phyloP scores from a whole-genome alignment of 2,113 vertebrate genomes.

The Prionailurus viverrinus region DNA sequence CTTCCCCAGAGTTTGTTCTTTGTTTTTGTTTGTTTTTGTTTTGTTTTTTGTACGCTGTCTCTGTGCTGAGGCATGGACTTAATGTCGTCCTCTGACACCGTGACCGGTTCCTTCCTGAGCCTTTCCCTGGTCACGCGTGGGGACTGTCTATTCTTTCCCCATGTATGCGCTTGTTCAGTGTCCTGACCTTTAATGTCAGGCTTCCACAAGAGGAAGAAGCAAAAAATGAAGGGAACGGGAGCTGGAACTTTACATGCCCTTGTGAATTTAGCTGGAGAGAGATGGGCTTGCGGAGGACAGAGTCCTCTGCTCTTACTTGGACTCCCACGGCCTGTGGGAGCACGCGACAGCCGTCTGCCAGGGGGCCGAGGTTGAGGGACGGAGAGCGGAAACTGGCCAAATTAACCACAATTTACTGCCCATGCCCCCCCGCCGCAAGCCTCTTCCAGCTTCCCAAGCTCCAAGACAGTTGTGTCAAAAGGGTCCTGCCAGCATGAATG shows the following conservation, averaged over 20 bases:
- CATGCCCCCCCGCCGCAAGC: no score
- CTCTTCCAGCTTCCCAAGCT: background rate
- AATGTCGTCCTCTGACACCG: background rate
- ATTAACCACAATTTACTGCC: rapidly evolving
- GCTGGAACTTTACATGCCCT: background rate
- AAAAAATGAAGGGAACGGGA: background rate
- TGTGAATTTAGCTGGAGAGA: background rate
- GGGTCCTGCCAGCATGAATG: background rate
- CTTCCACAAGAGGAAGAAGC: background rate
- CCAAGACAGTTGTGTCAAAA: rapidly evolving
- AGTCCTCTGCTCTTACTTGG: background rate
- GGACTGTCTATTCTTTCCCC: background rate
- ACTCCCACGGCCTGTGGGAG: background rate
- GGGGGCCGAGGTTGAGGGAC: background rate
- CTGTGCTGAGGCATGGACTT: background rate
- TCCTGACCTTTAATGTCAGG: background rate
- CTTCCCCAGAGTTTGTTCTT: background rate
- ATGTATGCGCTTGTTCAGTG: background rate
- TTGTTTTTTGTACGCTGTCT: background rate
- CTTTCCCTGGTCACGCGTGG: rapidly evolving
- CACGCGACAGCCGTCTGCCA: background rate
- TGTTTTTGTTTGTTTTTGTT: background rate
- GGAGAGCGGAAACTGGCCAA: rapidly evolving
- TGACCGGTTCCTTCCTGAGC: background rate
- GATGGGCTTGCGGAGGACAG: background rate